Base-by-base conservation (phyloP, 2,888 invertebrate species). In the Belgica antarctica region DNA sequence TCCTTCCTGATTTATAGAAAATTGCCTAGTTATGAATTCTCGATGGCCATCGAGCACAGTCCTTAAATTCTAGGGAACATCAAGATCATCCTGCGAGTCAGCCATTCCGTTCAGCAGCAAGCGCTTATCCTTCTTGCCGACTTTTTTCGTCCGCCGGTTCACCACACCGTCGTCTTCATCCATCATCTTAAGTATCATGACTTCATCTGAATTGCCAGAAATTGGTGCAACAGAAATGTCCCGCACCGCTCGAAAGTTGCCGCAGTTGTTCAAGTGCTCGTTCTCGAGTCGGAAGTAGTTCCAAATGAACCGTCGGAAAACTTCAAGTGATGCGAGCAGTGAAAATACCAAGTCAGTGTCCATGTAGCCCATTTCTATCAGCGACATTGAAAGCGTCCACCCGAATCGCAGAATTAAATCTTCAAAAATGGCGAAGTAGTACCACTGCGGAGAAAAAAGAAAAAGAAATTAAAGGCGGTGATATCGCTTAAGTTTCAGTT, bases 211-310 rank as follows among this genome's bases (percentile, higher is more conserved):
- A 15, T 27, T 12, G 22, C 89, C 87, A 76, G 89, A 86, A 73
- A 90, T 83, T 4, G 90, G 90, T 2, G 89, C 89, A 8, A 90
- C 87, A 1, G 89, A 89, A 72, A 93, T 93, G 78, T 93, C 93
- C 62, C 93, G 81, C 0, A 94, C 92, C 7, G 93, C 93, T 77
- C 93, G 83, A 82, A 94, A 94, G 80, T 87, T 87, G 81, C 93
- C 93, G 79, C 92, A 93, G 79, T 93, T 93, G 80, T 94, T 93
- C 71, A 94, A 81, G 78, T 94, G 93, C 77, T 93, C 93, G 79
- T 94, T 93, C 80, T 93, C 93, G 74, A 93, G 79, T 1, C 93
- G 91, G 81, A 93, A 92, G 77, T 89, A 93, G 78, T 93, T 93
- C 93, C 93, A 93, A 12, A 94, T 86, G 78, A 93, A 94, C 65